Percentiles rank a stretch among this genome's conserved stretches.
These are phyloP conservation scores for Campylorhamphus procurvoides DNA, from an alignment of 2,113 vertebrate species.

Conservation along the genomic window DNA sequence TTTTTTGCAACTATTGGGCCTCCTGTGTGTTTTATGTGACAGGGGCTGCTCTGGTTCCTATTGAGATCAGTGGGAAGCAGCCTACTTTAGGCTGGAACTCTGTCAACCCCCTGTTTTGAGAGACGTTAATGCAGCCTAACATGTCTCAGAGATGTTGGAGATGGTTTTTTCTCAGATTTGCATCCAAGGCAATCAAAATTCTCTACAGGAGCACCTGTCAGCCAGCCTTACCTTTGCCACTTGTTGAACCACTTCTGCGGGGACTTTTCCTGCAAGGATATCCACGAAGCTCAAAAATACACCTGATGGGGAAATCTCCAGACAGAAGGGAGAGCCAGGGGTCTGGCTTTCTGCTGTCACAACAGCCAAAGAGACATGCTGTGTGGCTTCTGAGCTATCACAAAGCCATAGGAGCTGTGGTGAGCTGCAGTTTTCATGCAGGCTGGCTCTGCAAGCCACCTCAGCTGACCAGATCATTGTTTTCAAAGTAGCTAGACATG, in stretches of 20 bases:
- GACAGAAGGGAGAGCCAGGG: neutral
- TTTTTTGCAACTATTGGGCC: neutral
- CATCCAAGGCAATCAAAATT: neutral
- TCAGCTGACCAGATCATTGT: neutral
- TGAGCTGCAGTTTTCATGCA: neutral
- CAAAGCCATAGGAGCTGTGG: neutral
- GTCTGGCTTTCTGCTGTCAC: neutral
- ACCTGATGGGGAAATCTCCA: neutral
- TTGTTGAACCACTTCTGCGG: neutral
- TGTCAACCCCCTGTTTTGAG: neutral
- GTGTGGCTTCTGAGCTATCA: neutral
- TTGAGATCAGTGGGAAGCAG: slow-evolving; percentile 4
- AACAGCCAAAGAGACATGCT: neutral
- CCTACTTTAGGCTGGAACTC: neutral
- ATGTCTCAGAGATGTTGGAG: neutral
- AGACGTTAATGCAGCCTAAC: neutral
- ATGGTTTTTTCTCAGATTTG: neutral
- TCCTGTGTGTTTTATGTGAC: slow-evolving; percentile 1
- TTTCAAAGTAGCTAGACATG: neutral
- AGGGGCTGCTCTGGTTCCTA: neutral
- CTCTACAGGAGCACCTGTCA: neutral
- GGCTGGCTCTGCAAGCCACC: neutral
- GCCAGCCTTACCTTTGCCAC: neutral
- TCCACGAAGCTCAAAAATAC: neutral
- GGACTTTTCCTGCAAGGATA: neutral